A percentile compares a stretch with the other conserved stretches of the same genome.
Conservation (phyloP, 2,888 invertebrate genomes). For the Bembecia ichneumoniformis region DNA sequence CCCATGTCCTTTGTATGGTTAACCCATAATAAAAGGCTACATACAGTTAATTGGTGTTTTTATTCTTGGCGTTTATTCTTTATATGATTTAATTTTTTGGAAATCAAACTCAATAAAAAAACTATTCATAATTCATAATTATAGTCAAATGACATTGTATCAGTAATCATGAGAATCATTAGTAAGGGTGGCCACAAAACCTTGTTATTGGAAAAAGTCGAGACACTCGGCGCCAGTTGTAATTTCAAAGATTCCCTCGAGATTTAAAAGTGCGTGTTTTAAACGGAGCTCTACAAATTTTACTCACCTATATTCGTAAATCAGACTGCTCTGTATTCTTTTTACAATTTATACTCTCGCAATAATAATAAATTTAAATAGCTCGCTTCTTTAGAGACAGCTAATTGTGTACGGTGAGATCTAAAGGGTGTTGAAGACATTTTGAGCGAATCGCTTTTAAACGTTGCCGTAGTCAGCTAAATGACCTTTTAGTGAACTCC, state of each 20-base stretch:
- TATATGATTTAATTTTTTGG: too few species aligned
- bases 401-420: not conserved
- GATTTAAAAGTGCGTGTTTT: constrained; percentile 7
- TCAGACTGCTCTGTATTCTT: not conserved
- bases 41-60: too few species aligned
- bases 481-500: too few species aligned
- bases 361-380: not conserved
- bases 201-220: constrained; percentile 22
- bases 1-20: too few species aligned
- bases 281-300: not conserved
- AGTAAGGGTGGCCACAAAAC: constrained; percentile 10
- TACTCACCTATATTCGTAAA: not conserved
- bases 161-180: constrained; percentile 6
- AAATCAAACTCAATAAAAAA: too few species aligned
- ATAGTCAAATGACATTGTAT: too few species aligned
- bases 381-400: not conserved
- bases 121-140: too few species aligned
- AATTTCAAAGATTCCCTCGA: constrained; percentile 10
- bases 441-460: too few species aligned
- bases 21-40: too few species aligned
- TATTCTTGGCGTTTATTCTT: too few species aligned
- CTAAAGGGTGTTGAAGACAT: not conserved
- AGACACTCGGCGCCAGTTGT: constrained; percentile 14
- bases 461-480: too few species aligned
- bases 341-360: not conserved